Evolutionary conservation across 64 coral and sea anemone species (phyloP), one percentile per base, ranked within the genome.

Genomic region (Montipora foliosa): DNA sequence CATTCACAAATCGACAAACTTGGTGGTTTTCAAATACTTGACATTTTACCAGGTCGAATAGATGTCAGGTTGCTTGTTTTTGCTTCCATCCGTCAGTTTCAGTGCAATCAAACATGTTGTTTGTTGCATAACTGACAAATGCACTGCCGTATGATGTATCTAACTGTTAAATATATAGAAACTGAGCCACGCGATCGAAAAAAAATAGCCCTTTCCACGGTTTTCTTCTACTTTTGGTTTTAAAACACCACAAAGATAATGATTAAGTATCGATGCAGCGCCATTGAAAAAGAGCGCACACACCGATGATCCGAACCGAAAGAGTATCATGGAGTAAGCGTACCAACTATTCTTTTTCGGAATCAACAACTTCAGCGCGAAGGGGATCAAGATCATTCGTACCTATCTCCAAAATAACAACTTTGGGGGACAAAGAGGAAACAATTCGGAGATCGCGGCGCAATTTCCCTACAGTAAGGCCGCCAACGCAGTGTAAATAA

Each of bases 401-500:
- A 37, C 29, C 29, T 37, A 37, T 37, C 1, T 37, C 29, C 29
- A 37, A 37, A 37, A 37, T 2, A 37, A 37, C 29, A 37, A 37
- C 29, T 37, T 37, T 37, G 29, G 29, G 29, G 29, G 29, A 37
- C 29, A 37, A 37, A 37, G 29, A 37, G 29, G 29, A 37, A 37
- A 37, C 89, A 52, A 91, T 25, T 69, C 22, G 4, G 12, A 79
- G 29, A 47, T 90, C 86, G 61, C 15, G 61, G 75, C 24, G 29
- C 37, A 45, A 53, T 59, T 66, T 81, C 21, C 2, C n/a, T 50
- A 81, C 77, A 49, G 89, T 79, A 70, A 59, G 58, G 21, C 75
- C 52, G 67, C 87, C 60, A 22, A 74, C 82, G 82, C 82, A 58
- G 82, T 85, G 82, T 49, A 85, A 85, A 67, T 67, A 14, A 85